Percentiles rank a stretch among this genome's conserved stretches.
phyloP scores from a whole-genome alignment of 2,113 vertebrate genomes.

The Stomatorhinus ivindoensis region DNA sequence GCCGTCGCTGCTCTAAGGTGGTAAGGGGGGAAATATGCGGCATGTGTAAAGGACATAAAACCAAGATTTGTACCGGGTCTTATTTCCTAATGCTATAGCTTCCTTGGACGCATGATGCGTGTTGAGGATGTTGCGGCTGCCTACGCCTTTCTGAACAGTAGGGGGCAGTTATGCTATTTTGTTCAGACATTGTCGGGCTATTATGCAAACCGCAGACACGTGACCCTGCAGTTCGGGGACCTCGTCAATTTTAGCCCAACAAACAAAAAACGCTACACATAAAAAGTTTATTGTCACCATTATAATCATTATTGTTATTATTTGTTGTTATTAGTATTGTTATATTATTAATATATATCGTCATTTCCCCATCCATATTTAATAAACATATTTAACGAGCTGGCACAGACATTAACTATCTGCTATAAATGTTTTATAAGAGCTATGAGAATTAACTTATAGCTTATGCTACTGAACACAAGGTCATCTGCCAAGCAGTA shows the following conservation, averaged over 20 bases:
- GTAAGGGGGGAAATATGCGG: neutral
- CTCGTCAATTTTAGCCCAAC: constrained; percentile 5
- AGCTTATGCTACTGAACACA: neutral
- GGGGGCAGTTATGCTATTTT: constrained; percentile 23
- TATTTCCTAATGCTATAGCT: neutral
- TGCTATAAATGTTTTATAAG: constrained; percentile 10
- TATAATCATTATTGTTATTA: neutral
- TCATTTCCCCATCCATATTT: neutral
- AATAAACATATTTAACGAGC: constrained; percentile 8
- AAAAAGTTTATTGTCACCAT: neutral
- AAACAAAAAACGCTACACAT: neutral
- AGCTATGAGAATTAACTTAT: constrained; percentile 9
- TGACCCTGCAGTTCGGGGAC: neutral
- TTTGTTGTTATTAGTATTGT: neutral
- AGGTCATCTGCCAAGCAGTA: neutral
- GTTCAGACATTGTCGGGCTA: neutral
- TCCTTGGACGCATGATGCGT: neutral
- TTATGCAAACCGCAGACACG: neutral
- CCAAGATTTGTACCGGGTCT: neutral
- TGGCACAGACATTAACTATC: constrained; percentile 1
- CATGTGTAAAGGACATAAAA: neutral
- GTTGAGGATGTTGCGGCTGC: neutral
- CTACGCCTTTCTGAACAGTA: constrained; percentile 3
- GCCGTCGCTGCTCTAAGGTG: neutral
- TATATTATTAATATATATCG: neutral